Conservation (phyloP, 2,888 invertebrate species). For the Philereme vetulata region DNA sequence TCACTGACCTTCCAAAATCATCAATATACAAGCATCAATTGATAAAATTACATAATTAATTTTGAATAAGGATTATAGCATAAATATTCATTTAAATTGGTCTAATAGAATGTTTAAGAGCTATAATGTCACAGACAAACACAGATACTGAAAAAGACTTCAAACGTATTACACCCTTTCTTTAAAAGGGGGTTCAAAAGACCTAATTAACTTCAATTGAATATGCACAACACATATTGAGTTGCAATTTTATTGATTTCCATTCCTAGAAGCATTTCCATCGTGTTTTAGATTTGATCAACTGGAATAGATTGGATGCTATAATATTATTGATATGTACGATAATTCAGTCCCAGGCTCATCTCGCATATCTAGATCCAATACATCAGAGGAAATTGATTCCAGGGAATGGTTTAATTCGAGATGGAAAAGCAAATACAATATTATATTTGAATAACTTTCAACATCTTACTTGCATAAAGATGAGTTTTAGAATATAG, state of each 20-base stretch:
- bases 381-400: conserved; percentile 38
- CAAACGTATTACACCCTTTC: no score
- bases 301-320: conserved; percentile 10
- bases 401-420: conserved; percentile 29
- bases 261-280: background rate
- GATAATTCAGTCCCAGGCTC: conserved; percentile 34
- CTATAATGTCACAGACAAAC: no score
- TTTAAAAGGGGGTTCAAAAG: no score
- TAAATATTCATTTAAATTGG: no score
- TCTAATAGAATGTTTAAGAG: no score
- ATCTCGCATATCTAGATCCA: conserved; percentile 39
- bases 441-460: conserved; percentile 12
- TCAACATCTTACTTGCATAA: background rate
- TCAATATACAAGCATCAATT: no score
- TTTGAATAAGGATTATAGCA: no score
- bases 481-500: no score
- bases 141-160: no score
- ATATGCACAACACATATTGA: conserved; percentile 1
- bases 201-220: no score
- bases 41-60: no score
- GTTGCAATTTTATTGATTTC: background rate
- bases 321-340: conserved; percentile 27
- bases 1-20: no score
- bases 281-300: conserved; percentile 18
- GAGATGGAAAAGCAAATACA: conserved; percentile 25